Conservation (phyloP, 2,113 vertebrate species). For the Emberiza fucata region DNA sequence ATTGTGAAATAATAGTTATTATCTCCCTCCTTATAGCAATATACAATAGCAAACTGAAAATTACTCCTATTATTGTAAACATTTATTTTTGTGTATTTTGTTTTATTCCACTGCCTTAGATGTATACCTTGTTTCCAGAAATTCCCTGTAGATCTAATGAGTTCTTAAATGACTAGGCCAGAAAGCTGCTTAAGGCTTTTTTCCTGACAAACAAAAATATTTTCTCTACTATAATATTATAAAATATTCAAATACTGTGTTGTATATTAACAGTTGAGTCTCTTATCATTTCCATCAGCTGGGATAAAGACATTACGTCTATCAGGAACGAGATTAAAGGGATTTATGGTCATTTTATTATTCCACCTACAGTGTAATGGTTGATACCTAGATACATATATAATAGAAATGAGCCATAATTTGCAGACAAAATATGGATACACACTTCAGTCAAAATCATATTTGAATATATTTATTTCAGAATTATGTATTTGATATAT, state of each 20-base stretch:
- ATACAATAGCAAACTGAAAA: not conserved
- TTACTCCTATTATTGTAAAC: not conserved
- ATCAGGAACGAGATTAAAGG: not conserved
- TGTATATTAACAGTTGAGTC: not conserved
- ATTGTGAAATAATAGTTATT: not conserved
- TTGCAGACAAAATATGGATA: not conserved
- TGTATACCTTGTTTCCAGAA: not conserved
- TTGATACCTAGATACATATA: not conserved
- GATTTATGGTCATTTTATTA: not conserved
- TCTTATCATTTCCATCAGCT: not conserved
- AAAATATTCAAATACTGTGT: not conserved
- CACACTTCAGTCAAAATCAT: not conserved
- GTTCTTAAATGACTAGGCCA: not conserved
- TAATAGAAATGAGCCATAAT: not conserved
- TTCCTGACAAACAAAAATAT: not conserved
- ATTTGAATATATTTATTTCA: not conserved
- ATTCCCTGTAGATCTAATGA: not conserved
- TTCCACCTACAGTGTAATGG: not conserved
- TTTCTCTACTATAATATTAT: not conserved
- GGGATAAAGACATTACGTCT: not conserved
- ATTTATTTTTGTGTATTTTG: not conserved
- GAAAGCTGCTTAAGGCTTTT: not conserved
- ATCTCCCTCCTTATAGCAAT: not conserved
- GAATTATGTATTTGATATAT: not conserved
- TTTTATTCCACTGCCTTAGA: not conserved